A percentile compares a stretch with the other conserved stretches of the same genome.
Conservation (phyloP, 2,113 vertebrate species). For the Cochlearius cochlearius region DNA sequence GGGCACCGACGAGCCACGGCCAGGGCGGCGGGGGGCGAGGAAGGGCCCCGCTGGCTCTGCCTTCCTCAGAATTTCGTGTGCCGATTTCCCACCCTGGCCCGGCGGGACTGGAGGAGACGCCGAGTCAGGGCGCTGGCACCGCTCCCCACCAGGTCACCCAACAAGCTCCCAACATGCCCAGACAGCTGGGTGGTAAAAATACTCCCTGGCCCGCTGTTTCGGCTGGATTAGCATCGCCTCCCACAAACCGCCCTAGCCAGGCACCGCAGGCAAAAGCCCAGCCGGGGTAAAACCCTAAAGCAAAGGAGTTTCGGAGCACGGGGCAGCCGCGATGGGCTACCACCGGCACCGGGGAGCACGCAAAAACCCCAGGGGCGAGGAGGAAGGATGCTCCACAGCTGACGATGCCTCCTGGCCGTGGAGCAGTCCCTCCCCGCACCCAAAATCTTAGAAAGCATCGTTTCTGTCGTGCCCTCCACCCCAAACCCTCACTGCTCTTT, state of each 20-base stretch:
- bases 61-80: neutral
- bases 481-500: neutral
- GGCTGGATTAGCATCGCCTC: neutral
- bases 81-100: neutral
- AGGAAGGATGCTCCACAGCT: neutral
- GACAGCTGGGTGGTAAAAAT: slow-evolving; percentile 43
- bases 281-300: neutral
- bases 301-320: neutral
- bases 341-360: neutral
- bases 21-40: fast-evolving
- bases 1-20: fast-evolving
- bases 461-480: fast-evolving
- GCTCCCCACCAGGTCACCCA: neutral
- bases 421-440: neutral
- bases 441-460: neutral
- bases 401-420: neutral
- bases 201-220: neutral
- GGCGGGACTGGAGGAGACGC: neutral
- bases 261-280: neutral
- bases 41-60: neutral
- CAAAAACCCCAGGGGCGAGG: neutral
- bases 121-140: neutral
- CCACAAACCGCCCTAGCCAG: neutral
- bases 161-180: slow-evolving; percentile 26
- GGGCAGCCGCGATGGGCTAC: fast-evolving